These are phyloP conservation scores for Mellilla xanthometata DNA, from an alignment of 2,888 invertebrate genomes.

Conservation along the genomic window DNA sequence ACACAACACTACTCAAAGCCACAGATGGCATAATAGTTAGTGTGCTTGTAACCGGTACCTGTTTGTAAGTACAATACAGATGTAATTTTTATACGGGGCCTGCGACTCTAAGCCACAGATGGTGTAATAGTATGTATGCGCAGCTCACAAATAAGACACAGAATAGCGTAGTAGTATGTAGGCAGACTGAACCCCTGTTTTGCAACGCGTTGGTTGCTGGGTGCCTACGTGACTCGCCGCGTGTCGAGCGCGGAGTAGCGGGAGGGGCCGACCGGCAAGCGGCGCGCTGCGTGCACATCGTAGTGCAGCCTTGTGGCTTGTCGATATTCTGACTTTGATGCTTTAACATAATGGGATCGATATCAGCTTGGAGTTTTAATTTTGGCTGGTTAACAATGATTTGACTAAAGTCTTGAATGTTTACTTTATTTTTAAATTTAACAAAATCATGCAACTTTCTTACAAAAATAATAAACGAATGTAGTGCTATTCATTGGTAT, in stretches of 20 bases:
- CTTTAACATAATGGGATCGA: too few relatives aligned
- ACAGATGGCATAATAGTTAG: background rate
- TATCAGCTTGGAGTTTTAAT: too few relatives aligned
- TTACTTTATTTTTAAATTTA: too few relatives aligned
- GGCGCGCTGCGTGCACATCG: slow-evolving; percentile 63
- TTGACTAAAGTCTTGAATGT: too few relatives aligned
- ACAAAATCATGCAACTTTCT: too few relatives aligned
- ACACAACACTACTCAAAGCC: too few relatives aligned
- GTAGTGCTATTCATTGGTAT: too few relatives aligned
- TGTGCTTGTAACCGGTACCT: too few relatives aligned
- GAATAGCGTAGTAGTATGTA: background rate
- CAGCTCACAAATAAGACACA: background rate
- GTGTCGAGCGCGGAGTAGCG: slow-evolving; percentile 56
- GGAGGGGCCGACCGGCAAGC: slow-evolving; percentile 60
- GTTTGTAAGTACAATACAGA: too few relatives aligned
- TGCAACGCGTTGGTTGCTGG: slow-evolving; percentile 28
- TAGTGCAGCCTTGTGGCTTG: slow-evolving; percentile 31
- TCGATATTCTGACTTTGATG: background rate
- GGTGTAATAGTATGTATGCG: background rate
- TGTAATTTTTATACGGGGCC: background rate
- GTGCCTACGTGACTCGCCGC: slow-evolving; percentile 80
- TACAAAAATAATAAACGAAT: too few relatives aligned
- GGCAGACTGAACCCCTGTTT: slow-evolving; percentile 10
- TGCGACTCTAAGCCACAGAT: too few relatives aligned
- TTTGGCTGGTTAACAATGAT: too few relatives aligned